Evolutionary conservation across 2,113 vertebrate genomes (phyloP), one percentile per base, ranked within the genome.

Genomic region (Serinus canaria): DNA sequence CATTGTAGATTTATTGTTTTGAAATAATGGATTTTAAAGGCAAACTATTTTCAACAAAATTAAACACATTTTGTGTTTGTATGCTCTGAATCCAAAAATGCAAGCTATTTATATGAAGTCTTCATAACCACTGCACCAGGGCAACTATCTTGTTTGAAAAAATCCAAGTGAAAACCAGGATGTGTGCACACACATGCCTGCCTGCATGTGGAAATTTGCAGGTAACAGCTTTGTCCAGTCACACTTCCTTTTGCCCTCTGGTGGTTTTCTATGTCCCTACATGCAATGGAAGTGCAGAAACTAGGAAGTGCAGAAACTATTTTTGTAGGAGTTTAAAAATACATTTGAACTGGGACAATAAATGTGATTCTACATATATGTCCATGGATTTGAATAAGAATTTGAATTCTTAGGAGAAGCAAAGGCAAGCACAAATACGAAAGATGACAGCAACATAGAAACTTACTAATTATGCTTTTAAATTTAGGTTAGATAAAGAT

Each of bases 201-300:
- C 31, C n/a, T 16, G 17, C 52, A 24, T 6, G 37, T 2, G 31
- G 10, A 7, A 73, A 73, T 62, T 5, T 25, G 43, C 24, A 49
- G 47, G 8, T 2, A 60, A 24, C 9, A 47, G 72, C 35, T 43
- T 70, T 60, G 85, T 41, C 31, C 73, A 56, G 9, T 22, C 19
- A 3, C 37, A 25, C 73, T 33, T 88, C 39, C 75, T 87, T 88
- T 87, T 74, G 94, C 96, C 97, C 97, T 95, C 97, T 97, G 83
- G 91, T 95, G 98, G 96, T 52, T 43, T 43, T 35, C 13, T 8
- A 16, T 10, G 33, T 75, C 58, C 44, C 83, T 83, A 82, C 72
- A 56, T 0, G 22, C 31, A 37, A 58, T 6, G 6, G 11, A 72
- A 76, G 33, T 2, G 7, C 17, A 72, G 28, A 76, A 63, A 13